Base-by-base conservation (phyloP, 1,140 invertebrate species). In the Drosophila burlai region DNA sequence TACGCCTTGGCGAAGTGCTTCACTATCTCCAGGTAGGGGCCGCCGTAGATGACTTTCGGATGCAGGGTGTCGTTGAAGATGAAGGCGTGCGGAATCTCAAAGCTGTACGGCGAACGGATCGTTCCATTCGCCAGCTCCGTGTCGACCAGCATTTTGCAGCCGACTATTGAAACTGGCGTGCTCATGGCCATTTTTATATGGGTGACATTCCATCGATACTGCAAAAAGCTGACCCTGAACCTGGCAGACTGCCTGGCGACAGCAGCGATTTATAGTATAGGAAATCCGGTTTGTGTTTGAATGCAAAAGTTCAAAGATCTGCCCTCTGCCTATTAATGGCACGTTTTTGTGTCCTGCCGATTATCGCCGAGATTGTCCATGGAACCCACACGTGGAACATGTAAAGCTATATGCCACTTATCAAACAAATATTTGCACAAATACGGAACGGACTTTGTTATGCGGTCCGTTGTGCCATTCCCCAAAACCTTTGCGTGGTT, bases 41-140 rank as follows among this genome's bases (percentile, higher is more conserved):
- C 89, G 29, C 68, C 81, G 15, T 71, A 84, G 2, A 42, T 11
- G 3, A 57, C 42, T 0, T 18, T 31, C 15, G 18, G 11, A 0
- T 8, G 47, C 9, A 29, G 13, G 0, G 59, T 45, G 16, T 75
- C 71, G 26, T 75, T 76, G 47, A 63, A 82, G 31, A 82, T 49
- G 10, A 85, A 91, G 1, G 89, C 89, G 46, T 76, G 55, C 0
- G 89, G 89, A 7, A 91, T 75, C 8, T 91, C 89, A 52, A 71
- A 67, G 13, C 71, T 77, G 9, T 83, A 91, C 0, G 89, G 89
- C 73, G 89, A 76, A 29, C 52, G 60, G 29, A 91, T 64, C 4
- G n/a, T 38, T 2, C 43, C 74, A 45, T 59, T 49, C 7, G 58
- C 49, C 59, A 24, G 24, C n/a, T 78, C 75, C 74, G 58, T 47